phyloP scores from a whole-genome alignment of 2,113 vertebrate species.

The Mastomys coucha region DNA sequence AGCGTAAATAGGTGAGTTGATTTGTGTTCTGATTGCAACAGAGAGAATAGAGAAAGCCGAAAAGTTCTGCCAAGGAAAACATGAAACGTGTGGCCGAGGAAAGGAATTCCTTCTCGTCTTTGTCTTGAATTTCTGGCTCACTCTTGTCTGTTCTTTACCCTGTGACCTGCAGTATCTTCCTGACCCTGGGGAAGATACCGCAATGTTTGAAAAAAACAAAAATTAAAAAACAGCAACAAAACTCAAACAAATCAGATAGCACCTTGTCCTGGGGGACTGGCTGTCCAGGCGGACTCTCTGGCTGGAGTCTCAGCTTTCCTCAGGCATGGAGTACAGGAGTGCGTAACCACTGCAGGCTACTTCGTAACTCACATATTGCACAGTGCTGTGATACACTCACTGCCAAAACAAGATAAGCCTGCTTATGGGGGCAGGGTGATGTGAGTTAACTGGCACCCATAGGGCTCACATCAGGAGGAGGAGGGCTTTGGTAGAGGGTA shows the following conservation, averaged over 20 bases:
- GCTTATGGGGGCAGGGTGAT: too few relatives aligned
- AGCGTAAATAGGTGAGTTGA: not conserved
- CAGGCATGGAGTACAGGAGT: not conserved
- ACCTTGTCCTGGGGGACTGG: not conserved
- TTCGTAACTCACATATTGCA: not conserved
- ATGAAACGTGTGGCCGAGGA: not conserved
- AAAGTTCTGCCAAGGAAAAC: not conserved
- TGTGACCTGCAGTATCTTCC: not conserved
- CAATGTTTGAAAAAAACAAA: not conserved
- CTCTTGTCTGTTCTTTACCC: not conserved
- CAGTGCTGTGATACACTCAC: not conserved
- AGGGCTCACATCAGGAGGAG: not conserved
- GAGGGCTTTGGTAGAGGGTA: not conserved
- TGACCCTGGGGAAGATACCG: not conserved
- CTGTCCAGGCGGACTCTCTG: not conserved
- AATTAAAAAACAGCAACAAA: not conserved
- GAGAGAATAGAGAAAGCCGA: not conserved
- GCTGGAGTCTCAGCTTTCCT: not conserved
- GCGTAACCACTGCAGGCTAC: not conserved
- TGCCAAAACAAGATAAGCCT: not conserved
- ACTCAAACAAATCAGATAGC: rapidly evolving
- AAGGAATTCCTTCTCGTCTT: not conserved
- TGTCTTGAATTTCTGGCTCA: not conserved
- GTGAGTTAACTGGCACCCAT: rapidly evolving
- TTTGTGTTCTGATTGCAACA: not conserved